These are phyloP conservation scores for Notocelia uddmanniana DNA, from an alignment of 2,888 invertebrate genomes.

Conservation along the genomic window DNA sequence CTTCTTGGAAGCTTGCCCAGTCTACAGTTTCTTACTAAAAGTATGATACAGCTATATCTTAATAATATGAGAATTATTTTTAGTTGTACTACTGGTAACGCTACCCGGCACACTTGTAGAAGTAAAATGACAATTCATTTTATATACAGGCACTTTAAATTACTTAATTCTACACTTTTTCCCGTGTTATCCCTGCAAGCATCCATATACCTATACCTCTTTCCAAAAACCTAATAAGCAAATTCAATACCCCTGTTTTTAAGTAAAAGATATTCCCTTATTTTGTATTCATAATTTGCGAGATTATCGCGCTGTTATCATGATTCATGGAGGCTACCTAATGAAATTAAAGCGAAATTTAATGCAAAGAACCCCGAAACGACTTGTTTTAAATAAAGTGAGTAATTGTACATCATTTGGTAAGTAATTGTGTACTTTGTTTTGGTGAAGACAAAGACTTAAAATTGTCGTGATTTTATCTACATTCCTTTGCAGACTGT, in stretches of 20 bases:
- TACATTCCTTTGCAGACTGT: no score
- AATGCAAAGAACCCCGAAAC: slow-evolving; percentile 53
- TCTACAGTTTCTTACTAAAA: no score
- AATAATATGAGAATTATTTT: no score
- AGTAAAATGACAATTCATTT: no score
- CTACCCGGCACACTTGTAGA: no score
- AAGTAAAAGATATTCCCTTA: slow-evolving; percentile 30
- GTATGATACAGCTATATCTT: no score
- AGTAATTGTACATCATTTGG: slow-evolving; percentile 31
- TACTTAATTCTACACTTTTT: neutral
- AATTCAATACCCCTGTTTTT: neutral
- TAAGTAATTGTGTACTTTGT: slow-evolving; percentile 12
- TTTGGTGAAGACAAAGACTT: neutral
- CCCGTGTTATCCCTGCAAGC: neutral
- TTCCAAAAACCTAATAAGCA: neutral
- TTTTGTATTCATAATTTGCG: slow-evolving; percentile 50
- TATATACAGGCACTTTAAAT: no score
- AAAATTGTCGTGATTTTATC: neutral
- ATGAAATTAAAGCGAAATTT: slow-evolving; percentile 51
- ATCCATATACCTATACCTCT: neutral
- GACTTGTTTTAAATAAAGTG: slow-evolving; percentile 38
- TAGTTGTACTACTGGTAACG: no score
- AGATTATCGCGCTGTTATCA: slow-evolving; percentile 53
- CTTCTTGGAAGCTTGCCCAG: no score
- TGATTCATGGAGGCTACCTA: slow-evolving; percentile 52